These are phyloP conservation scores for Cliona cf. orientalis DNA, from an alignment of 37 sponge, comb jelly and placozoan genomes.

Conservation along the genomic window DNA sequence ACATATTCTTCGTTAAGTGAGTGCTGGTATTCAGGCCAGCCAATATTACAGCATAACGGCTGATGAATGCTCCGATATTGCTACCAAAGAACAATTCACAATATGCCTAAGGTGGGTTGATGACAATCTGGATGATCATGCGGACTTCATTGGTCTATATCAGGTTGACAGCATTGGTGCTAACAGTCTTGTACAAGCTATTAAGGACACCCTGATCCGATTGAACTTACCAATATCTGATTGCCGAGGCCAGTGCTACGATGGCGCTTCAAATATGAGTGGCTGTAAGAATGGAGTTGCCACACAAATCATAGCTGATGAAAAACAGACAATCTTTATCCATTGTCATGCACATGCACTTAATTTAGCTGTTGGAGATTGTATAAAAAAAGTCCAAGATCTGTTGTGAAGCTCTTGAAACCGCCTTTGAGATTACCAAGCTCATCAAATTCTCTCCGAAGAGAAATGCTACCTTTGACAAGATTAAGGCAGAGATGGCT, in stretches of 20 bases:
- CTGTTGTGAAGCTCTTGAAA: slow-evolving; percentile 58
- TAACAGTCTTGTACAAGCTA: slow-evolving; percentile 15
- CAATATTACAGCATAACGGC: slow-evolving; percentile 67
- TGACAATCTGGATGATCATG: slow-evolving; percentile 53
- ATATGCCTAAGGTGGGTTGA: slow-evolving; percentile 58
- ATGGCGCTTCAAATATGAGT: slow-evolving; percentile 62
- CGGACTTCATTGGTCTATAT: slow-evolving; percentile 78
- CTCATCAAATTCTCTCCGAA: slow-evolving; percentile 74
- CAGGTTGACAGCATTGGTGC: slow-evolving; percentile 57
- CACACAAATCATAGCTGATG: slow-evolving; percentile 31
- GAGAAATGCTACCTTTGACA: slow-evolving; percentile 54
- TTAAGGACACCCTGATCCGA: slow-evolving; percentile 48
- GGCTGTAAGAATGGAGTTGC: slow-evolving; percentile 60
- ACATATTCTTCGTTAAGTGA: slow-evolving; percentile 60
- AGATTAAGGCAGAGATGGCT: slow-evolving; percentile 31
- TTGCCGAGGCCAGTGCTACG: slow-evolving; percentile 69
- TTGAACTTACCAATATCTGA: slow-evolving; percentile 31
- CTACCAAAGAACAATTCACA: slow-evolving; percentile 81
- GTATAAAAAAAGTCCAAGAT: slow-evolving; percentile 54
- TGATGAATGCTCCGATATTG: slow-evolving; percentile 76
- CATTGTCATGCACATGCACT: slow-evolving; percentile 81
- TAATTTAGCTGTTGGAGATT: too few relatives aligned
- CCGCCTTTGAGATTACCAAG: slow-evolving; percentile 59
- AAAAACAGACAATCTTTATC: slow-evolving; percentile 63
- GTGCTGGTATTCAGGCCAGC: slow-evolving; percentile 37